These are phyloP conservation scores for Lomographa bimaculata DNA, from an alignment of 2,888 invertebrate genomes.

Conservation along the genomic window DNA sequence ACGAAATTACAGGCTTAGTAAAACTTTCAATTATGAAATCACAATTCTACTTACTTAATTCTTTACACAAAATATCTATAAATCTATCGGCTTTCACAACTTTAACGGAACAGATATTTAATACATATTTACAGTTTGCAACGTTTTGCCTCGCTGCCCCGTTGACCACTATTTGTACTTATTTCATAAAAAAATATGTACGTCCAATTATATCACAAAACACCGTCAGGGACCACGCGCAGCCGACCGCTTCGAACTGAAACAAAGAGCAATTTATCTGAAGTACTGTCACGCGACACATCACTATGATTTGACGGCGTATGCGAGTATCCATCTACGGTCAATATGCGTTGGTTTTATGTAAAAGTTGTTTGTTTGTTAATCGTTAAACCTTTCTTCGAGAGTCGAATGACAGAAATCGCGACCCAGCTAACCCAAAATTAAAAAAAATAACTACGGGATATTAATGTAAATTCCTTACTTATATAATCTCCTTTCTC, in stretches of 20 bases:
- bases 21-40: conserved; percentile 40
- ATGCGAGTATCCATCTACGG: background rate
- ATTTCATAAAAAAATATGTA: conserved; percentile 80
- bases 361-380: background rate
- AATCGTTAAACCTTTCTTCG: too few relatives aligned
- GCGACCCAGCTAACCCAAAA: too few relatives aligned
- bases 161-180: conserved; percentile 73
- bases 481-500: too few relatives aligned
- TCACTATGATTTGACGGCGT: background rate
- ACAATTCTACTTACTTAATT: conserved; percentile 49
- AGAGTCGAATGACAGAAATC: too few relatives aligned
- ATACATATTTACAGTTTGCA: conserved; percentile 58
- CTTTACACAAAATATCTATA: conserved; percentile 59
- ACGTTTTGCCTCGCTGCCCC: conserved; percentile 51
- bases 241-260: conserved; percentile 76
- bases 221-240: conserved; percentile 54
- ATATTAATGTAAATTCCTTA: too few relatives aligned
- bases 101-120: conserved; percentile 52
- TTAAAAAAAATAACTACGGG: too few relatives aligned
- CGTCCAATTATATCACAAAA: conserved; percentile 75
- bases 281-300: conserved; percentile 16
- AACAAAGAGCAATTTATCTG: conserved; percentile 48
- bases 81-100: conserved; percentile 48
- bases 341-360: too few relatives aligned
- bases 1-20: conserved; percentile 21